Evolutionary conservation across 2,113 vertebrate genomes (phyloP).

Genomic region (Polyodon spathula): DNA sequence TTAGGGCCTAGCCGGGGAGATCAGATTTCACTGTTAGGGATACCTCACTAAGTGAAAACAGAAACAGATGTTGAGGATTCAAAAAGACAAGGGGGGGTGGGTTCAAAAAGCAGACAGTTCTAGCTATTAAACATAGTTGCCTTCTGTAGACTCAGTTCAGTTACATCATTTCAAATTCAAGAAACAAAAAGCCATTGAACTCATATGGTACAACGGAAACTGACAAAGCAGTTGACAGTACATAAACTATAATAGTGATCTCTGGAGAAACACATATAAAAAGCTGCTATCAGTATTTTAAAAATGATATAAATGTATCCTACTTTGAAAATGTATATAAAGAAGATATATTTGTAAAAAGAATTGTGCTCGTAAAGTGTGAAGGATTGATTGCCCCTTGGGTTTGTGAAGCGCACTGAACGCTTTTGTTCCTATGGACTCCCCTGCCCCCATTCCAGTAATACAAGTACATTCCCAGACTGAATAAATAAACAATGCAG

Average conservation of each 20-base stretch:
- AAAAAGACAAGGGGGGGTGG: background rate
- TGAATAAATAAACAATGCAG: conserved; percentile 2
- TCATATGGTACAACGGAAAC: background rate
- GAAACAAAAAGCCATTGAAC: background rate
- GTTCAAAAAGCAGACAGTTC: background rate
- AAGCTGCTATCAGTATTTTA: too few relatives aligned
- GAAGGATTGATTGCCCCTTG: background rate
- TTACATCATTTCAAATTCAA: background rate
- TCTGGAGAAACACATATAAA: too few relatives aligned
- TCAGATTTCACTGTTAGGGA: conserved; percentile 26
- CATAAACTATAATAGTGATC: too few relatives aligned
- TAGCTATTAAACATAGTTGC: background rate
- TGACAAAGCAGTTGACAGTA: background rate
- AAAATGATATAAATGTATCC: too few relatives aligned
- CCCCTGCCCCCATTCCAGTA: background rate
- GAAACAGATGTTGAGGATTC: conserved; percentile 26
- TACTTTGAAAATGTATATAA: too few relatives aligned
- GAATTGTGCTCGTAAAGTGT: background rate
- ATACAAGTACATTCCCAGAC: background rate
- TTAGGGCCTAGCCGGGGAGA: conserved; percentile 18
- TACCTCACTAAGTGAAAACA: conserved; percentile 28
- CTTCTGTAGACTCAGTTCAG: background rate
- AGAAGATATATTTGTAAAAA: background rate
- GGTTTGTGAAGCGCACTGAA: background rate
- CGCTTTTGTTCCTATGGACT: background rate